Evolutionary conservation across 64 coral and sea anemone genomes (phyloP), one percentile per base, ranked within the genome.

Genomic region (Astreopora myriophthalma): DNA sequence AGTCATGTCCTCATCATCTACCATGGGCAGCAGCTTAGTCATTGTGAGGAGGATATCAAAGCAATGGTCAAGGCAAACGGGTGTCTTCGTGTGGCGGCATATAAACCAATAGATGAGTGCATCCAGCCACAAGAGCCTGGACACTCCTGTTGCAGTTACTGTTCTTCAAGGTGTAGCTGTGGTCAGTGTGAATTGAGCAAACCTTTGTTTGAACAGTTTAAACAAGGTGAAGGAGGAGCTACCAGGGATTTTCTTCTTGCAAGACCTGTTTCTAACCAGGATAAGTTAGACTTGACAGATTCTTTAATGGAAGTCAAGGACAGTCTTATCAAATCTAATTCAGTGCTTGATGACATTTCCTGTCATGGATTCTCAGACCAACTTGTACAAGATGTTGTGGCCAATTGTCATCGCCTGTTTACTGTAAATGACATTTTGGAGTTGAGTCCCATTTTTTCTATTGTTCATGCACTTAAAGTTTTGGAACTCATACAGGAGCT

Each of bases 301-400:
- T 57, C 80, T 36, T 34, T 84, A 66, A n/a, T 38, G 2, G 51
- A 84, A 84, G 34, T 84, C 44, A 33, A 58, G 51, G 17, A 84
- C 55, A 58, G 51, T 30, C 24, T 75, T 48, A 24, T 20, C 12
- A 61, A n/a, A 4, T 9, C 6, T 9, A 34, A 55, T 61, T 22
- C 80, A 61, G 10, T 84, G 8, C 65, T 84, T 38, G 80, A 84
- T 48, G 26, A 3, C 24, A 33, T 63, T 63, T 55, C 34, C 11
- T 52, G 38, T 10, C 87, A 78, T 89, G 87, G 87, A 49, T 89
- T 89, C 55, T 89, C 87, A 37, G 51, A 89, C 33, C 69, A 89
- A 39, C 71, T 89, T 34, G 75, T 89, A 16, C 44, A 89, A 17
- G 87, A 89, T 60, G 49, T 89, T 48, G 58, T 76, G 11, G 37